Conservation (phyloP, 1,140 invertebrate species). For the Papilio dardanus region DNA sequence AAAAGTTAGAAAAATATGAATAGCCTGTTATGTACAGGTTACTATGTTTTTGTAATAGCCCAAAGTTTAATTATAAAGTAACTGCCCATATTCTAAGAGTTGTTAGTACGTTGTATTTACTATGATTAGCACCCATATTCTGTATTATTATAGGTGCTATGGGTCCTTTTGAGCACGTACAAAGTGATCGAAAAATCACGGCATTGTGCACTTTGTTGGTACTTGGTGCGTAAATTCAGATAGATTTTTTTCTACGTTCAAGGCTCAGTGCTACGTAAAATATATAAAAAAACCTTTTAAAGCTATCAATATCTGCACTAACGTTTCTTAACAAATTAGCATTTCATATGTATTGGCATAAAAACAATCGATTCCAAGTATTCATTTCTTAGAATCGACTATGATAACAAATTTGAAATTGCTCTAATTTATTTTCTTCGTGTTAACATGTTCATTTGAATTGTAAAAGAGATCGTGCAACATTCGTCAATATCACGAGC, state of each 20-base stretch:
- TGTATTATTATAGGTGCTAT: too few relatives aligned
- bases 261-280: not conserved
- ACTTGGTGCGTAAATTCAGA: not conserved
- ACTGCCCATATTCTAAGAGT: too few relatives aligned
- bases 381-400: not conserved
- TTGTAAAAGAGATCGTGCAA: conserved; percentile 17
- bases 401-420: not conserved
- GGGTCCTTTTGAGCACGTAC: not conserved
- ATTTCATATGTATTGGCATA: not conserved
- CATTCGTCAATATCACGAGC: conserved; percentile 7
- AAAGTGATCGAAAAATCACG: not conserved
- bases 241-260: not conserved
- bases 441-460: conserved; percentile 13
- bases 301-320: not conserved
- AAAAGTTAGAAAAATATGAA: not conserved
- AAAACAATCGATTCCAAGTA: too few relatives aligned
- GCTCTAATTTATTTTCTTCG: conserved; percentile 6
- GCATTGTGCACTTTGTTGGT: not conserved
- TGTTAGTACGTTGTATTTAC: too few relatives aligned
- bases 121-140: too few relatives aligned
- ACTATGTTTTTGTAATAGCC: not conserved
- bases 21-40: not conserved
- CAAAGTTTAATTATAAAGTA: too few relatives aligned
- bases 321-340: not conserved
- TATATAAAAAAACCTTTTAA: not conserved